Evolutionary conservation across 1,140 invertebrate genomes (phyloP).

Genomic region (Saccostrea cuccullata): DNA sequence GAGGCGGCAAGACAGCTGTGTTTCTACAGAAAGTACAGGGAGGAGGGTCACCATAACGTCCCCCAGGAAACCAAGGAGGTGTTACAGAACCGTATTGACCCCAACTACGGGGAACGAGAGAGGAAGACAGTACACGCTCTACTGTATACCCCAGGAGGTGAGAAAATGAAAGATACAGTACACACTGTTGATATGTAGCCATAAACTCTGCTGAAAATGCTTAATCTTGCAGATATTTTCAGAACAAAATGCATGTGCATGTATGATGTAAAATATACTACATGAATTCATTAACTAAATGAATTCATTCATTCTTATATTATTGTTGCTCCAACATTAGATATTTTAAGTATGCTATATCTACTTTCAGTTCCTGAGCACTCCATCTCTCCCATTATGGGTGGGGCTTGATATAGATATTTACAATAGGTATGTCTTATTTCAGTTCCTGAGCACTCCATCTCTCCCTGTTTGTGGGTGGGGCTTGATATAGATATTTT

Average conservation of each 20-base stretch:
- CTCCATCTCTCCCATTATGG: no score
- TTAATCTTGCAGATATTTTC: no score
- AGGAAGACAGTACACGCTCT: conserved; percentile 70
- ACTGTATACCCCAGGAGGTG: conserved; percentile 71
- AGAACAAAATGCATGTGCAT: no score
- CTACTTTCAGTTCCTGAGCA: conserved; percentile 42
- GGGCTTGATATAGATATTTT: not conserved
- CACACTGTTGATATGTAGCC: no score
- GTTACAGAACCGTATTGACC: conserved; percentile 70
- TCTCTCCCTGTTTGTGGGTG: conserved; percentile 71
- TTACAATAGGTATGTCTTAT: no score
- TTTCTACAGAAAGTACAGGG: conserved; percentile 64
- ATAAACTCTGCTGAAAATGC: no score
- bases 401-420: no score
- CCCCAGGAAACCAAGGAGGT: conserved; percentile 63
- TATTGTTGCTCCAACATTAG: not conserved
- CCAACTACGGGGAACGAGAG: conserved; percentile 69
- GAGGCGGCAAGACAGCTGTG: conserved; percentile 66
- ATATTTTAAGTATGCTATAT: not conserved
- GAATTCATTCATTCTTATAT: no score
- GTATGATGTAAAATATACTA: no score
- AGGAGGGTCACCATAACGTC: conserved; percentile 65
- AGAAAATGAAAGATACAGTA: not conserved
- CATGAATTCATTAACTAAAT: no score
- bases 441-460: no score